These are phyloP conservation scores for Lepidurus apus DNA, from an alignment of 1,140 invertebrate species.

Conservation along the genomic window DNA sequence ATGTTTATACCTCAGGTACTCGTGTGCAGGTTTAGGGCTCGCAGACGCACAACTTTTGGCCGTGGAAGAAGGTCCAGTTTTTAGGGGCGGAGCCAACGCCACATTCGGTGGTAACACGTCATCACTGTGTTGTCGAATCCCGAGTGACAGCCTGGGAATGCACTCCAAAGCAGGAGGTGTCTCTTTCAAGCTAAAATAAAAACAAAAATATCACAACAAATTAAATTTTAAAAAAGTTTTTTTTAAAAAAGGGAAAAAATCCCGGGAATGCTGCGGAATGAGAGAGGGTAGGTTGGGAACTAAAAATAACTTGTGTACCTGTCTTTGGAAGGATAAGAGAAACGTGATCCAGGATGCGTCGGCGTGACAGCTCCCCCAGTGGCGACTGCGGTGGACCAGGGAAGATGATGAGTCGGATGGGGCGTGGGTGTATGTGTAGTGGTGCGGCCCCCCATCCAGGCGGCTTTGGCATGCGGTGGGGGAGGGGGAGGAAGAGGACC, in stretches of 20 bases:
- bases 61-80: constrained; percentile 1
- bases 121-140: neutral
- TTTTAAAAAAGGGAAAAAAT: neutral
- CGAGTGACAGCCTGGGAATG: neutral
- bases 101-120: neutral
- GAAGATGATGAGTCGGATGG: constrained; percentile 13
- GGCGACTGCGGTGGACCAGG: neutral
- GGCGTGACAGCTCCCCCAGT: neutral
- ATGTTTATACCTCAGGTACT: neutral
- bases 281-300: neutral
- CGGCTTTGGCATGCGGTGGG: neutral
- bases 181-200: constrained; percentile 14
- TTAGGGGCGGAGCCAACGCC: neutral
- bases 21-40: neutral
- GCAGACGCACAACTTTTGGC: neutral
- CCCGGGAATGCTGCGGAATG: neutral
- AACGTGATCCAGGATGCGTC: neutral
- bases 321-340: constrained; percentile 8
- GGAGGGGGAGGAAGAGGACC: neutral
- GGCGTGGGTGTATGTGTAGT: constrained; percentile 7
- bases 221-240: neutral
- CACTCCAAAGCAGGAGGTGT: constrained; percentile 5
- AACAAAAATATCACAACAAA: neutral
- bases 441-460: neutral
- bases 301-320: neutral